A percentile compares a stretch with the other conserved stretches of the same genome.
These are phyloP conservation scores for Takifugu rubripes DNA, from an alignment of 2,797 vertebrate species.

Conservation along the genomic window DNA sequence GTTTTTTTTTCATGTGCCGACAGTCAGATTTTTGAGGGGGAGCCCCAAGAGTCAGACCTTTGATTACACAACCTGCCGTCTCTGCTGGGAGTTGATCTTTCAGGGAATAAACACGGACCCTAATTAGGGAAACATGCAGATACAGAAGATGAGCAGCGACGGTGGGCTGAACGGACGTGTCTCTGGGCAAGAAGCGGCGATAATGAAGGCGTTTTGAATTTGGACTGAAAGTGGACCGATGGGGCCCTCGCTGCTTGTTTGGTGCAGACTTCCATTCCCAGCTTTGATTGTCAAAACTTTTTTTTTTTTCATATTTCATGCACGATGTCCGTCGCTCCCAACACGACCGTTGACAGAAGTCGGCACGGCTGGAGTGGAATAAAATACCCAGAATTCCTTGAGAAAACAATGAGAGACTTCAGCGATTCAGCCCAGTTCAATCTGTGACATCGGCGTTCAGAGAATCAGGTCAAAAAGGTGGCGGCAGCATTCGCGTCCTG, in stretches of 20 bases:
- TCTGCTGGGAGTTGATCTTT: constrained; percentile 63
- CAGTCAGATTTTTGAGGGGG: constrained; percentile 34
- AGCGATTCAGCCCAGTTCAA: no score
- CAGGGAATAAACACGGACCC: constrained; percentile 60
- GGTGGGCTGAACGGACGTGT: constrained; percentile 32
- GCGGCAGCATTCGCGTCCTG: no score
- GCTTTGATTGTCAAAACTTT: constrained; percentile 30
- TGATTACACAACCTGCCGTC: constrained; percentile 68
- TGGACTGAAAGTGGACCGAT: constrained; percentile 42
- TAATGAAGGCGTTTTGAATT: constrained; percentile 59
- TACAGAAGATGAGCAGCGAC: constrained; percentile 30
- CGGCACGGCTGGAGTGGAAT: no score
- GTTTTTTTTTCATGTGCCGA: not conserved
- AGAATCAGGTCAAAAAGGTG: no score
- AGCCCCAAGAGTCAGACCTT: constrained; percentile 56
- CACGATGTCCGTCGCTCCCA: no score
- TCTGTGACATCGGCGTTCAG: no score
- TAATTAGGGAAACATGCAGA: constrained; percentile 65
- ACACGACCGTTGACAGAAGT: no score
- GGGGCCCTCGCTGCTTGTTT: constrained; percentile 19
- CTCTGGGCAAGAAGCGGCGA: constrained; percentile 35
- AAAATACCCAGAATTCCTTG: no score
- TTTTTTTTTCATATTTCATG: no score
- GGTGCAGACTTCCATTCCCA: constrained; percentile 15
- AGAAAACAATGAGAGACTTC: no score